phyloP scores from a whole-genome alignment of 2,888 invertebrate species.

The Hedya salicella region DNA sequence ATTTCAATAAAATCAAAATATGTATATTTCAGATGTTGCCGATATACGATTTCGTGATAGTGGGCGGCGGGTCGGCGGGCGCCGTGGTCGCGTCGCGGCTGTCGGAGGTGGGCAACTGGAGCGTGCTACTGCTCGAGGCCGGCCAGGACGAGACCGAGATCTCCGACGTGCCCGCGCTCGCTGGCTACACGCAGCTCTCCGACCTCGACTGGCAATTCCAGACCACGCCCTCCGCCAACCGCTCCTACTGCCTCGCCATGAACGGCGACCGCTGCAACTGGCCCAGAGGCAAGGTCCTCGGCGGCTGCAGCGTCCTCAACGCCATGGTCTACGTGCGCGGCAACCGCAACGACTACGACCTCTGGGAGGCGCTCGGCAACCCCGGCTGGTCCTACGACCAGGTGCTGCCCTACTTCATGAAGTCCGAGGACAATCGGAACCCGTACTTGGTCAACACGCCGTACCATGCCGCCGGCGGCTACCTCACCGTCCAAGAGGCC shows the following conservation, averaged over 20 bases:
- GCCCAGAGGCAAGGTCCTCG: conserved; percentile 96
- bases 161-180: conserved; percentile 93
- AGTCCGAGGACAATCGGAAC: conserved; percentile 95
- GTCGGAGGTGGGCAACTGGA: conserved; percentile 93
- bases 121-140: conserved; percentile 92
- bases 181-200: conserved; percentile 93
- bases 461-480: conserved; percentile 92
- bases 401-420: conserved; percentile 93
- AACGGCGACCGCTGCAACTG: conserved; percentile 94
- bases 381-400: conserved; percentile 94
- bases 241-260: conserved; percentile 95
- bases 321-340: conserved; percentile 97
- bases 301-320: conserved; percentile 94
- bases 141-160: conserved; percentile 95
- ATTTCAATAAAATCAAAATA: conserved; percentile 14
- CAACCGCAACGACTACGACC: conserved; percentile 93
- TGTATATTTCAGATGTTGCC: conserved; percentile 86
- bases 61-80: conserved; percentile 95
- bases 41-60: conserved; percentile 94
- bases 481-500: conserved; percentile 92
- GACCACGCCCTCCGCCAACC: conserved; percentile 91
- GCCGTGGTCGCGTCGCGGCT: conserved; percentile 94
- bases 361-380: conserved; percentile 93
- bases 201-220: conserved; percentile 97
- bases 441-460: conserved; percentile 90